A percentile compares a stretch with the other conserved stretches of the same genome.
phyloP scores from a whole-genome alignment of 2,888 invertebrate genomes.

The Euplexia lucipara region DNA sequence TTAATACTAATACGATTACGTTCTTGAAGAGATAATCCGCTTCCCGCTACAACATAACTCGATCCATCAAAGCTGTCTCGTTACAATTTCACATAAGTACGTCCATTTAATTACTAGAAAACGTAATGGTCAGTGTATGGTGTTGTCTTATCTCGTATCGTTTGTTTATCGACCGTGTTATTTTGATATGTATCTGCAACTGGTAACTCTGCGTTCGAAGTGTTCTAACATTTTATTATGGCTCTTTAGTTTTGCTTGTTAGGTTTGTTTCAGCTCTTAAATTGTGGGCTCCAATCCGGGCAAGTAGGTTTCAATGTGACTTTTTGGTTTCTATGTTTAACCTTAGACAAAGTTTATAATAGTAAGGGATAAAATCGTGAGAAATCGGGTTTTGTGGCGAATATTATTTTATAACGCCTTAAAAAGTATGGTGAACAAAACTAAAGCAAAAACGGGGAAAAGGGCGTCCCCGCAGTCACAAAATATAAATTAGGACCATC shows the following conservation, averaged over 20 bases:
- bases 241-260: slow-evolving; percentile 22
- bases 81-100: slow-evolving; percentile 51
- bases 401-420: too few species aligned
- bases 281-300: too few species aligned
- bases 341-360: too few species aligned
- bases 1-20: slow-evolving; percentile 37
- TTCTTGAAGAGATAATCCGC: slow-evolving; percentile 39
- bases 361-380: too few species aligned
- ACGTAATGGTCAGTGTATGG: slow-evolving; percentile 48
- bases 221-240: slow-evolving; percentile 8
- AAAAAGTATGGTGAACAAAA: too few species aligned
- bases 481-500: too few species aligned
- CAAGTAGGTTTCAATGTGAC: too few species aligned
- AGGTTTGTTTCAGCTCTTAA: too few species aligned
- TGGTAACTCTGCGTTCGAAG: slow-evolving; percentile 29
- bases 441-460: too few species aligned
- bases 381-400: too few species aligned
- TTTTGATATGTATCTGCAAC: slow-evolving; percentile 57
- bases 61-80: slow-evolving; percentile 39
- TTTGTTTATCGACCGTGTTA: slow-evolving; percentile 61
- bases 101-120: slow-evolving; percentile 56
- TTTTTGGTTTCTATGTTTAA: too few species aligned
- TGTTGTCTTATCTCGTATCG: slow-evolving; percentile 60
- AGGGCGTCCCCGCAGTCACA: too few species aligned
- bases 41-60: slow-evolving; percentile 25